phyloP scores from a whole-genome alignment of 2,797 vertebrate species.

The Oryzias sinensis region DNA sequence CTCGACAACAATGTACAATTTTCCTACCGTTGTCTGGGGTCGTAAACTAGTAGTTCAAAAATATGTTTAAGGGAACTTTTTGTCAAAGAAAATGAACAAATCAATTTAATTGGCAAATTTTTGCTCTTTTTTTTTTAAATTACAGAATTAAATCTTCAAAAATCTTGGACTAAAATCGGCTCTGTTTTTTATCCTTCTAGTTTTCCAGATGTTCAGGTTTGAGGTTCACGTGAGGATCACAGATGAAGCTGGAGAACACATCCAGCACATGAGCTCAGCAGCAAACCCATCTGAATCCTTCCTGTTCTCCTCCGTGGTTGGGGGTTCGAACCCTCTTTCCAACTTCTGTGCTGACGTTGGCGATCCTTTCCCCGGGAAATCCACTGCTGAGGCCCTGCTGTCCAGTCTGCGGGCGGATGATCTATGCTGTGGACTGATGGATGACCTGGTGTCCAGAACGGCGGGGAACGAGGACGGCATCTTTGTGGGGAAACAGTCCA shows the following conservation, averaged over 20 bases:
- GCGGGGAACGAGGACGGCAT: slow-evolving; percentile 65
- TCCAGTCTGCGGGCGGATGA: slow-evolving; percentile 76
- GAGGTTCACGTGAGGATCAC: slow-evolving; percentile 81
- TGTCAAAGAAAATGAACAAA: too few relatives aligned
- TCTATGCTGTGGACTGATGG: slow-evolving; percentile 77
- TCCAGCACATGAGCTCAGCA: slow-evolving; percentile 72
- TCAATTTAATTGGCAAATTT: too few relatives aligned
- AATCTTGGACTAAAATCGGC: background rate
- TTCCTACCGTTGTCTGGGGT: too few relatives aligned
- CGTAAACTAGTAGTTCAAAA: too few relatives aligned
- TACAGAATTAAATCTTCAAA: background rate
- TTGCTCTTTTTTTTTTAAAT: too few relatives aligned
- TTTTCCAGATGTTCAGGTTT: slow-evolving; percentile 83
- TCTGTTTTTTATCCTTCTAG: slow-evolving; percentile 40
- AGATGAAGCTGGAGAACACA: slow-evolving; percentile 75
- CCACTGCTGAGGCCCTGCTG: slow-evolving; percentile 73
- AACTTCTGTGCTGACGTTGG: slow-evolving; percentile 65
- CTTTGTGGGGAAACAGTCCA: slow-evolving; percentile 64
- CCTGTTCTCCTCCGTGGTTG: slow-evolving; percentile 75
- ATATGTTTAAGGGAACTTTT: too few relatives aligned
- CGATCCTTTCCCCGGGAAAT: slow-evolving; percentile 63
- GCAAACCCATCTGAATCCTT: slow-evolving; percentile 70
- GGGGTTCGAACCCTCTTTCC: slow-evolving; percentile 65
- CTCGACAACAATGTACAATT: too few relatives aligned
- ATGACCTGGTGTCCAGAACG: slow-evolving; percentile 74